Base-by-base conservation (phyloP, 2,888 invertebrate species). In the Lasioglossum marginatum region DNA sequence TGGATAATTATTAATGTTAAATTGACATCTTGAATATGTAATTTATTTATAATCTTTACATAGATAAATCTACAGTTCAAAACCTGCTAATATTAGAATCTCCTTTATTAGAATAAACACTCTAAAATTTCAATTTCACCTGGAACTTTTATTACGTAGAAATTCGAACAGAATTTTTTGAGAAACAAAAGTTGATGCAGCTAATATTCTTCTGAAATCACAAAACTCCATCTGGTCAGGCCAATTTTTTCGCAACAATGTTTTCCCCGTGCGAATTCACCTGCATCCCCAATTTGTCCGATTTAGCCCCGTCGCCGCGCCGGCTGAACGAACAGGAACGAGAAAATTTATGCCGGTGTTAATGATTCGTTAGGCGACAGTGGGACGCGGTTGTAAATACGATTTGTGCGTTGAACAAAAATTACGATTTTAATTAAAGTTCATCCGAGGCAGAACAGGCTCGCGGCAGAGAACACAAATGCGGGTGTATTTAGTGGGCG, bases 351-450 rank as follows among this genome's bases (percentile, higher is more conserved):
- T 57, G 23, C 48, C 60, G 83, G 60, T 63, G 84, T 82, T 83
- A 75, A 82, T 60, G 82, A 73, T 82, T 60, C 73, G 74, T 82
- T 77, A 48, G 45, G 43, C 60, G 31, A 31, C 40, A 76, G 6
- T 31, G 76, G 31, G 45, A n/a, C 72, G 60, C 68, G 82, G 73
- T 82, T 48, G 77, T 78, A 78, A 63, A 48, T 10, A 73, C 74
- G 63, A 79, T 85, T 79, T 68, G 68, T 68, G 66, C 81, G 45
- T 81, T 60, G 45, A 23, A 73, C 68, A 87, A 87, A 86, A 87
- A 80, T 87, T 82, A 79, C 82, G 82, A 78, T 80, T 85, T 85
- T 87, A 87, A 87, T 87, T 87, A 82, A 82, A 77, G 40, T 66
- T 66, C 78, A 48, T 74, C 79, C 63, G 60, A 48, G 75, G 31